Evolutionary conservation across 2,113 vertebrate species (phyloP).

Genomic region (Solea solea): DNA sequence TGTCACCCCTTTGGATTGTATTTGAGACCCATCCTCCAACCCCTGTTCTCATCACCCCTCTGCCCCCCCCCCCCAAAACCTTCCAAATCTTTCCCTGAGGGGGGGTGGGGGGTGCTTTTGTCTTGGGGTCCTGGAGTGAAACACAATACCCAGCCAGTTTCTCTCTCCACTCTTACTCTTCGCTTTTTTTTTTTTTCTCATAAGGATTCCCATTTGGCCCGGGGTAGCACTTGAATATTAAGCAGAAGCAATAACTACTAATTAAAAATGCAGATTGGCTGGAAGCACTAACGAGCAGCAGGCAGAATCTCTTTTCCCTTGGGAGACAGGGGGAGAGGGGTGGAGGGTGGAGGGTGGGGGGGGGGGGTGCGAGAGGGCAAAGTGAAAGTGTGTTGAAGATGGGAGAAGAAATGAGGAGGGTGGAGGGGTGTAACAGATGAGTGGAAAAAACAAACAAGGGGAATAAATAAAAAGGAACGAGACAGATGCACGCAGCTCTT

Average conservation of each 20-base stretch:
- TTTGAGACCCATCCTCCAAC: constrained; percentile 78
- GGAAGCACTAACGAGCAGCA: constrained; percentile 85
- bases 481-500: constrained; percentile 72
- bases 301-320: constrained; percentile 82
- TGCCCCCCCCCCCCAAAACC: constrained; percentile 49
- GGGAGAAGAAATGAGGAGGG: constrained; percentile 48
- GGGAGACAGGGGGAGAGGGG: constrained; percentile 67
- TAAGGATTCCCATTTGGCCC: constrained; percentile 86
- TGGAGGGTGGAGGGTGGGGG: background rate
- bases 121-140: constrained; percentile 83
- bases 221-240: constrained; percentile 87
- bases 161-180: constrained; percentile 63
- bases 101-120: constrained; percentile 73
- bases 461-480: constrained; percentile 81
- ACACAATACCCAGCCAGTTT: constrained; percentile 84
- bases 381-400: constrained; percentile 76
- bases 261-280: constrained; percentile 89
- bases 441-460: constrained; percentile 74
- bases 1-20: constrained; percentile 77
- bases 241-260: constrained; percentile 88
- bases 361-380: constrained; percentile 68
- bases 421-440: constrained; percentile 52
- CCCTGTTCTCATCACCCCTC: constrained; percentile 41
- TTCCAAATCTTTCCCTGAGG: constrained; percentile 81
- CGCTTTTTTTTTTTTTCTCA: constrained; percentile 57